Base-by-base conservation (phyloP, 2,113 vertebrate species). In the Harpagus bidentatus region DNA sequence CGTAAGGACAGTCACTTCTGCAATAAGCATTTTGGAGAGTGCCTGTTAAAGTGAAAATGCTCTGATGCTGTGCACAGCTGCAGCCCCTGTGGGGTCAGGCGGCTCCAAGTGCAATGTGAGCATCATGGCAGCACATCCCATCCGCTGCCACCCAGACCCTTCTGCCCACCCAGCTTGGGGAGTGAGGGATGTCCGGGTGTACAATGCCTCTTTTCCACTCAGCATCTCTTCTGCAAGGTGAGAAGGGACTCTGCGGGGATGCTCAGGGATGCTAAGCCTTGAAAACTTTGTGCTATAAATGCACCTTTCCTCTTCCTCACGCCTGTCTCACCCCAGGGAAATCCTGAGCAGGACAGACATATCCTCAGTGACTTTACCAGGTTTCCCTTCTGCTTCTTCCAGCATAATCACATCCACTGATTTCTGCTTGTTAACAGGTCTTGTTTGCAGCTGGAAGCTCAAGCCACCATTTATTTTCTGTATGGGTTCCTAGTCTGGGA, bases 401-500 rank as follows among this genome's bases (percentile, higher is more conserved):
- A 90, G 36, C 34, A 31, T n/a, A 82, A 79, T 92, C 43, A 21
- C 14, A 74, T 74, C 40, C 36, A 55, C 76, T 45, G 56, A 59
- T 79, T 92, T 90, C 71, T 87, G 50, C 66, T 92, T 92, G 66
- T 88, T 87, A 93, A 72, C 47, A 59, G 91, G 70, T 93, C 74
- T 81, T 12, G 7, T 82, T 94, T 88, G 80, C 91, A 93, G 88
- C 95, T 94, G 42, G 74, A 92, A 95, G 67, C 9, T 34, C n/a
- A 65, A 85, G 45, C 11, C 40, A 40, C 36, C 86, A 16, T 94
- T 96, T 95, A 81, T 93, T 93, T 82, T 73, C 55, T 85, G 62
- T 36, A 73, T 45, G 87, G 29, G 12, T 87, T 94, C 61, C 70
- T 96, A 94, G 88, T 94, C 95, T 96, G 77, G 58, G 96, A 94